These are phyloP conservation scores for Sitta carolinensis DNA, from an alignment of 2,797 vertebrate species.

Conservation along the genomic window DNA sequence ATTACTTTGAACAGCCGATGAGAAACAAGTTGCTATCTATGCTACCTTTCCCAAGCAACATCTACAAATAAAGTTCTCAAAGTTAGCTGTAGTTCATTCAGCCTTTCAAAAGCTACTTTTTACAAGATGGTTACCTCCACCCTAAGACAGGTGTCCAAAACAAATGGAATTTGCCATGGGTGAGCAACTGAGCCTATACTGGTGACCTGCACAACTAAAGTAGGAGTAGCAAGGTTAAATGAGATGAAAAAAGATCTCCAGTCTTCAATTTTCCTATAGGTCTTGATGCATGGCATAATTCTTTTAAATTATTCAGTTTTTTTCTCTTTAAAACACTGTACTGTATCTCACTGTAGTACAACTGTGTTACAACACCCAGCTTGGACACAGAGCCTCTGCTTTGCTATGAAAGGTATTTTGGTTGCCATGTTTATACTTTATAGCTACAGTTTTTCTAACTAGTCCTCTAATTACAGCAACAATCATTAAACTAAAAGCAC, in stretches of 20 bases:
- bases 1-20: neutral
- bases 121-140: neutral
- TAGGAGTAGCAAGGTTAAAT: neutral
- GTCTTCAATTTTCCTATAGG: neutral
- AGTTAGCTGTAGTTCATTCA: neutral
- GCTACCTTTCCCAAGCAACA: neutral
- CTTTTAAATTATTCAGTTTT: neutral
- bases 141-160: neutral
- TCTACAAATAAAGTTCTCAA: neutral
- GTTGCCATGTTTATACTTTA: neutral
- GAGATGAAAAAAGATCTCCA: neutral
- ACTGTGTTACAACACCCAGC: neutral
- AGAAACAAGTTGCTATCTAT: neutral
- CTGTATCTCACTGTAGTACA: neutral
- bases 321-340: neutral
- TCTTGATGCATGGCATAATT: neutral
- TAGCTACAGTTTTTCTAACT: neutral
- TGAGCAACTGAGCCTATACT: neutral
- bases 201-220: neutral
- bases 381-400: neutral
- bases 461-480: constrained; percentile 18
- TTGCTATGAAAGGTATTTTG: neutral
- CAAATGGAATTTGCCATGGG: neutral
- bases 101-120: neutral
- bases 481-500: constrained; percentile 21